Evolutionary conservation across 2,113 vertebrate genomes (phyloP).

Genomic region (Bolborhynchus lineola): DNA sequence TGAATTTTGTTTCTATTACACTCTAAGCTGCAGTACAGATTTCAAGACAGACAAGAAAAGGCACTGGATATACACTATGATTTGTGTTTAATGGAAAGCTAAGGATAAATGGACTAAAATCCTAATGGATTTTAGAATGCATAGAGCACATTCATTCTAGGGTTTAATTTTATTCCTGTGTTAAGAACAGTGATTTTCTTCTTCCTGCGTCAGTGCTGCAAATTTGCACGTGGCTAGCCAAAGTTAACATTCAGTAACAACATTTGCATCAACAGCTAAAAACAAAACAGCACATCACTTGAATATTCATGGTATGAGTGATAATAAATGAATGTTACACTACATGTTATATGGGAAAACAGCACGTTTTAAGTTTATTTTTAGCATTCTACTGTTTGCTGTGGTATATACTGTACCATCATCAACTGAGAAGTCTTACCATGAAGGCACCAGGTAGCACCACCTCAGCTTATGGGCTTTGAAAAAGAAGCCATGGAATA

Average conservation of each 20-base stretch:
- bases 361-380: neutral
- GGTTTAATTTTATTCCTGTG: neutral
- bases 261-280: neutral
- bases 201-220: neutral
- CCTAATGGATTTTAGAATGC: neutral
- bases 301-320: neutral
- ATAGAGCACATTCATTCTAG: neutral
- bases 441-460: slow-evolving; percentile 6
- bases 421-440: slow-evolving; percentile 29
- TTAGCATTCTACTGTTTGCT: neutral
- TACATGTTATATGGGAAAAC: neutral
- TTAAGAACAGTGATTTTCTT: neutral
- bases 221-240: slow-evolving; percentile 9
- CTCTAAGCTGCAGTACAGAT: neutral
- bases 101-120: neutral
- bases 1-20: neutral
- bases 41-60: neutral
- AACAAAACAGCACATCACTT: neutral
- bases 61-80: neutral
- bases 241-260: neutral
- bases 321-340: neutral
- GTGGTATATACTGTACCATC: slow-evolving; percentile 5
- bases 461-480: slow-evolving; percentile 66
- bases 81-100: neutral
- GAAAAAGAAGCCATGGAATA: slow-evolving; percentile 58